These are phyloP conservation scores for Aphelenchoides bicaudatus DNA, from an alignment of 2,888 invertebrate genomes.

Conservation along the genomic window DNA sequence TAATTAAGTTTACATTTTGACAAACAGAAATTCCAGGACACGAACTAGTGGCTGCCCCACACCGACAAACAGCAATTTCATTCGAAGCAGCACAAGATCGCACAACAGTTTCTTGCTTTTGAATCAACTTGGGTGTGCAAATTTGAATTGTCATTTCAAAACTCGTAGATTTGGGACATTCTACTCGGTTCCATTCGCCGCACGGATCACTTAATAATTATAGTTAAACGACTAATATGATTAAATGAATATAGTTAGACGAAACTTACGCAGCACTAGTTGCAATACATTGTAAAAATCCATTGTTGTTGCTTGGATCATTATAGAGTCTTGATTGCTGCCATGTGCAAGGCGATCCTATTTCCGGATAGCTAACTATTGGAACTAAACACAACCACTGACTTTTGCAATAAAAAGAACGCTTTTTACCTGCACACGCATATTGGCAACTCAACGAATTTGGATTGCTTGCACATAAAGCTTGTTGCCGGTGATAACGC, in stretches of 20 bases:
- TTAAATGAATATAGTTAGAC: slow-evolving; percentile 11
- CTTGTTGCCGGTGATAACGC: slow-evolving; percentile 38
- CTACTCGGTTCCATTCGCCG: slow-evolving; percentile 55
- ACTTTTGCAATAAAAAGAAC: neutral
- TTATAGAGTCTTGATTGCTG: slow-evolving; percentile 40
- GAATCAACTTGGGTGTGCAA: slow-evolving; percentile 26
- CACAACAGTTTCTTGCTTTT: neutral
- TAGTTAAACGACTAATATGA: neutral
- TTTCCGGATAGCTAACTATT: slow-evolving; percentile 30
- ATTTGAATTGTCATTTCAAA: slow-evolving; percentile 39
- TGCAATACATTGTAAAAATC: slow-evolving; percentile 53
- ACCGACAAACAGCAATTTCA: slow-evolving; percentile 41
- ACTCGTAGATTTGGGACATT: slow-evolving; percentile 40
- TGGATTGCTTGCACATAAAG: slow-evolving; percentile 19
- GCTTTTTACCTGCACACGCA: slow-evolving; percentile 35
- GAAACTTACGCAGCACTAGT: slow-evolving; percentile 4
- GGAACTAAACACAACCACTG: slow-evolving; percentile 12
- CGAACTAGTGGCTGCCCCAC: slow-evolving; percentile 30
- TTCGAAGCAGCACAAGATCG: slow-evolving; percentile 6
- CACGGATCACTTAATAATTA: slow-evolving; percentile 46
- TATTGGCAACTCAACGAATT: slow-evolving; percentile 34
- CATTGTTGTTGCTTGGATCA: slow-evolving; percentile 37
- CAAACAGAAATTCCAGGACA: slow-evolving; percentile 47
- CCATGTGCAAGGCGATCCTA: slow-evolving; percentile 53
- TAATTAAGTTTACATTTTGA: slow-evolving; percentile 31